Conservation (phyloP, 2,797 vertebrate genomes). For the Numenius phaeopus region DNA sequence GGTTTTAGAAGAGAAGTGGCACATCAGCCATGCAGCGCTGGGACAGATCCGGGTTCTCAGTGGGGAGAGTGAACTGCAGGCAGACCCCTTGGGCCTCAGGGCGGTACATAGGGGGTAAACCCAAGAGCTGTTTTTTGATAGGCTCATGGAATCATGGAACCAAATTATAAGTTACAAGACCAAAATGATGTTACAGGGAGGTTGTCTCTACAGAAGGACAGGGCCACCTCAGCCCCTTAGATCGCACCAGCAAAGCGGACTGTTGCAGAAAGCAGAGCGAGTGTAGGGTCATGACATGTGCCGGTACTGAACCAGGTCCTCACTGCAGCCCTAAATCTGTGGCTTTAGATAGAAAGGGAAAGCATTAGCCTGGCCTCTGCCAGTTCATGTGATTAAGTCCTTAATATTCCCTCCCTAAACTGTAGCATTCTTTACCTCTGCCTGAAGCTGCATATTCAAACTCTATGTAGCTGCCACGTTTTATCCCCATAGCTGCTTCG, state of each 20-base stretch:
- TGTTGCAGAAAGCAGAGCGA: background rate
- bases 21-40: fast-evolving
- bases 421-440: background rate
- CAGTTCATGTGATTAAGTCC: background rate
- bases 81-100: background rate
- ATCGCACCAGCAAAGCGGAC: background rate
- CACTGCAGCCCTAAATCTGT: fast-evolving
- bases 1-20: background rate
- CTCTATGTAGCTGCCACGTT: background rate
- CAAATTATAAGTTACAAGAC: background rate
- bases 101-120: background rate
- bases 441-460: background rate
- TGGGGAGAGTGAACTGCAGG: background rate
- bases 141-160: background rate
- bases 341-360: background rate
- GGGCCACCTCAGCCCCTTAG: background rate
- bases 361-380: background rate
- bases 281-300: background rate
- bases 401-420: background rate
- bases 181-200: background rate
- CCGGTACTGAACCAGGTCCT: background rate
- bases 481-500: background rate
- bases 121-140: background rate
- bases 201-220: background rate
- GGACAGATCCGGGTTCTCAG: background rate